Evolutionary conservation across 2,888 invertebrate species (phyloP).

Genomic region (Drosophila falleni): DNA sequence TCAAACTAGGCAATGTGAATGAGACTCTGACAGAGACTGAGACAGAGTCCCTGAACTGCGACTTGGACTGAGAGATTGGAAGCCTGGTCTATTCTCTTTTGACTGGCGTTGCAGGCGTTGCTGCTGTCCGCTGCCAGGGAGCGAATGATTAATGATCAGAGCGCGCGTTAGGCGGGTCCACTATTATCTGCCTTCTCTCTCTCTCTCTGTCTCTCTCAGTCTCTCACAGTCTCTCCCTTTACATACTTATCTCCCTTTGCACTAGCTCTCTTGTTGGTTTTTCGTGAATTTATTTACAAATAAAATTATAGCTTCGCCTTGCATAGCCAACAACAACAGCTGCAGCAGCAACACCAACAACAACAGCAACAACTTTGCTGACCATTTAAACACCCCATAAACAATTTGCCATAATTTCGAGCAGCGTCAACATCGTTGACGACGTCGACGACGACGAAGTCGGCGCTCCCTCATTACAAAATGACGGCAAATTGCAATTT

Average conservation of each 20-base stretch:
- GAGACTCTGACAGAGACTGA: background rate
- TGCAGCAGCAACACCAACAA: constrained; percentile 16
- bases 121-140: constrained; percentile 63
- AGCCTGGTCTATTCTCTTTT: constrained; percentile 24
- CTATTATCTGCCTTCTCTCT: constrained; percentile 25
- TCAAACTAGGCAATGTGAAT: constrained; percentile 18
- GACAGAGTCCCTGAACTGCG: background rate
- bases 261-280: constrained; percentile 69
- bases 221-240: constrained; percentile 8
- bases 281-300: constrained; percentile 80
- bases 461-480: constrained; percentile 80
- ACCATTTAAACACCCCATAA: constrained; percentile 80
- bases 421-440: constrained; percentile 64
- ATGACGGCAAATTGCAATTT: constrained; percentile 81
- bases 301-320: constrained; percentile 68
- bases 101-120: constrained; percentile 57
- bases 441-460: constrained; percentile 32
- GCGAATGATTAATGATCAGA: constrained; percentile 72
- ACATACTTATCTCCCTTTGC: constrained; percentile 5
- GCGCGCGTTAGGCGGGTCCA: constrained; percentile 69
- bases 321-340: constrained; percentile 34
- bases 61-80: constrained; percentile 13
- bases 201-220: constrained; percentile 9
- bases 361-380: constrained; percentile 41
- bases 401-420: constrained; percentile 80